phyloP scores from a whole-genome alignment of 2,888 invertebrate species.

The Drosophila mettleri region DNA sequence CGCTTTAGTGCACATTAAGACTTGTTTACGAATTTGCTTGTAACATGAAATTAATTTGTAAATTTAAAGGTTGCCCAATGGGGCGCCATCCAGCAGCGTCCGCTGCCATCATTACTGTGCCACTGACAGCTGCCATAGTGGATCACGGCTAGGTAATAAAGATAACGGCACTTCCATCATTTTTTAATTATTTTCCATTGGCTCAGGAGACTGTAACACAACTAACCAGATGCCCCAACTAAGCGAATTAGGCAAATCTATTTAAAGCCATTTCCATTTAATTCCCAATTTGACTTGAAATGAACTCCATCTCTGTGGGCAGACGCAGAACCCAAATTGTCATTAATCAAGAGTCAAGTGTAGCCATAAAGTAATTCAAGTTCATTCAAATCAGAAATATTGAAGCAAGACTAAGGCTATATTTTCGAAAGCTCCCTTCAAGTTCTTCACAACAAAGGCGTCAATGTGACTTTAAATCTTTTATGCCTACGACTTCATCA shows the following conservation, averaged over 20 bases:
- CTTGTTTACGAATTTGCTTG: conserved; percentile 81
- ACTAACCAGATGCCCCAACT: conserved; percentile 24
- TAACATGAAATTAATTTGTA: conserved; percentile 82
- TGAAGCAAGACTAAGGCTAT: too few relatives aligned
- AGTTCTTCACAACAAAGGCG: conserved; percentile 27
- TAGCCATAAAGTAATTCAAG: neutral
- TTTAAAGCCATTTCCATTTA: neutral
- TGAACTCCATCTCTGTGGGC: neutral
- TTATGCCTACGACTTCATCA: conserved; percentile 30
- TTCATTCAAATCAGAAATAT: neutral
- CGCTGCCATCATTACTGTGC: conserved; percentile 4
- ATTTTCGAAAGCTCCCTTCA: neutral
- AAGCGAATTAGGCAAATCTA: conserved; percentile 1
- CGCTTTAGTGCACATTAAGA: conserved; percentile 80
- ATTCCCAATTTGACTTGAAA: neutral
- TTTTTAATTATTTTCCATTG: conserved; percentile 60
- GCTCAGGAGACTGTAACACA: neutral
- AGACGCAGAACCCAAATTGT: neutral
- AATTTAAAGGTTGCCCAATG: conserved; percentile 72
- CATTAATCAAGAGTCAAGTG: conserved; percentile 1
- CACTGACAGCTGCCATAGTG: conserved; percentile 7
- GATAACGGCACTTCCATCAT: conserved; percentile 9
- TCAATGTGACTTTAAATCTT: conserved; percentile 49
- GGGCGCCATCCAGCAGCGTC: conserved; percentile 42
- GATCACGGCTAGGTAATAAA: conserved; percentile 12